Evolutionary conservation across 1,140 invertebrate species (phyloP).

Genomic region (Trichonephila clavata): DNA sequence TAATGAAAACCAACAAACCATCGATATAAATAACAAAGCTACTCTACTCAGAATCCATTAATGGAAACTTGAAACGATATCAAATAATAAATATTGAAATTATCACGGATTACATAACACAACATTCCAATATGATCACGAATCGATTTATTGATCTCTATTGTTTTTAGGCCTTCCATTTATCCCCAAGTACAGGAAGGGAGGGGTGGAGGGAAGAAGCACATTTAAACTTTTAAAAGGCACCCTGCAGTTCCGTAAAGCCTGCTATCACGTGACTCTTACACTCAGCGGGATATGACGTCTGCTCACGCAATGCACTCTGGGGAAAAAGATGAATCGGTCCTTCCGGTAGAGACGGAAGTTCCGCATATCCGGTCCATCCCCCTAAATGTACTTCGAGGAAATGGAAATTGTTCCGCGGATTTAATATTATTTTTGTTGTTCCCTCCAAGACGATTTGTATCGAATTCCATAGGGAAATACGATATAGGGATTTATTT

Average conservation of each 20-base stretch:
- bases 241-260: neutral
- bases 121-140: neutral
- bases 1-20: neutral
- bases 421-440: constrained; percentile 17
- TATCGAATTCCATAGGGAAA: neutral
- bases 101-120: neutral
- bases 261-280: constrained; percentile 36
- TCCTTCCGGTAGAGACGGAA: constrained; percentile 51
- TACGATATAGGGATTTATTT: neutral
- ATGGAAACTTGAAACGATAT: neutral
- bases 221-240: constrained; percentile 43
- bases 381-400: constrained; percentile 30
- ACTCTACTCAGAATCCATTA: neutral
- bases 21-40: neutral
- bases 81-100: neutral
- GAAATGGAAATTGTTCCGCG: constrained; percentile 37
- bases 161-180: neutral
- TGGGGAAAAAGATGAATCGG: constrained; percentile 54
- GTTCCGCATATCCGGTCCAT: constrained; percentile 39
- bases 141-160: neutral
- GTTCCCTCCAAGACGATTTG: neutral
- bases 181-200: too few relatives aligned
- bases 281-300: neutral
- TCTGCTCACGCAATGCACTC: neutral
- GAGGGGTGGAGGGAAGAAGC: too few relatives aligned